Evolutionary conservation across 2,113 vertebrate genomes (phyloP), one percentile per base, ranked within the genome.

Genomic region (Emydocephalus ijimae): DNA sequence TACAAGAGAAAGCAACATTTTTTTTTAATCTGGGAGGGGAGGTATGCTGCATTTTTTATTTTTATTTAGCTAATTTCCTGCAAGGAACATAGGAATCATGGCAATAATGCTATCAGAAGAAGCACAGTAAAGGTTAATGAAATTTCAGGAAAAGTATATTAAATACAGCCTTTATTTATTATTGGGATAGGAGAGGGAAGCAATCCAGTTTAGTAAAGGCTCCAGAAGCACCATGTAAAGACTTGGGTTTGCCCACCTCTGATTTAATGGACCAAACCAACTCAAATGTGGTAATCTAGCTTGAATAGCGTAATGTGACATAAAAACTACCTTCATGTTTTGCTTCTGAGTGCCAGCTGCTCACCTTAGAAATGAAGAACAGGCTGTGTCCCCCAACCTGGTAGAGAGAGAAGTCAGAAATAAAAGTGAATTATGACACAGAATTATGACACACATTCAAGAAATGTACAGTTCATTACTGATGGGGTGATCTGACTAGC

Each of bases 341-440:
- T 20, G 39, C 50, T 54, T n/a, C 50, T 4, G 1, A 24, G 20
- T 50, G 29, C 55, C 23, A 0, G 48, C 21, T 69, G 34, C 97
- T 95, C 89, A 98, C 98, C 98, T 98, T 97, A 69, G 97, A 97
- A 93, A 97, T 29, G 48, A 97, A 98, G 52, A 97, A 97, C 6
- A 98, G 94, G 90, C 95, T 97, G 90, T 94, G 97, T 57, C 97
- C 97, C 54, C 95, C 95, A 0, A 98, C 97, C 98, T 98, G 95
- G 88, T 95, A 96, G n/a, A 2, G 59, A 92, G 48, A 43, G 29
- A 85, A 24, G 39, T 21, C 9, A 14, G 15, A 29, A 61, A 69
- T 48, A 89, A 92, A 87, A 12, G 43, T 0, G 0, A 85, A 57
- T 56, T 34, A 87, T 29, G 9, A 61, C 34, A 86, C 20, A 20